Percentiles rank a stretch among this genome's conserved stretches.
Evolutionary conservation across 2,113 vertebrate genomes (phyloP).

Genomic region (Nansenia antarctica): DNA sequence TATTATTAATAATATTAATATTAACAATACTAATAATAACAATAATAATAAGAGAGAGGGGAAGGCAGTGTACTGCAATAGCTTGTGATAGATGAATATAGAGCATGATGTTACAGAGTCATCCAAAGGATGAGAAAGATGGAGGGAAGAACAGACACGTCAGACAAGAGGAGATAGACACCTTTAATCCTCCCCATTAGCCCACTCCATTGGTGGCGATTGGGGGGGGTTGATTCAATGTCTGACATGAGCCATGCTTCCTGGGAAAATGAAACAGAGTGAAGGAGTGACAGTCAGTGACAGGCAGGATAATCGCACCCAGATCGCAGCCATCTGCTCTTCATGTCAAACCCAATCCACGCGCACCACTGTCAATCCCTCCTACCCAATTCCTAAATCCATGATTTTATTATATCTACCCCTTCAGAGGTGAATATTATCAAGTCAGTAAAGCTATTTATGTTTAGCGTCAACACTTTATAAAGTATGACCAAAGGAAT

Average conservation of each 20-base stretch:
- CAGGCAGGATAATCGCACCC: conserved; percentile 72
- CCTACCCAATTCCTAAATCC: conserved; percentile 80
- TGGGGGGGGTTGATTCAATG: conserved; percentile 57
- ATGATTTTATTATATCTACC: no score
- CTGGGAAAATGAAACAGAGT: conserved; percentile 73
- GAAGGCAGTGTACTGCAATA: not conserved
- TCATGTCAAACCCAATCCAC: conserved; percentile 74
- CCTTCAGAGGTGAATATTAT: no score
- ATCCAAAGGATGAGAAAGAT: not conserved
- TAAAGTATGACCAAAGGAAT: no score
- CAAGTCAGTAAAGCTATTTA: no score
- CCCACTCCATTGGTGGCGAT: conserved; percentile 57
- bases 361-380: conserved; percentile 68
- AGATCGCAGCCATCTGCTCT: conserved; percentile 82
- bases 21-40: no score
- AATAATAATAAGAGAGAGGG: not conserved
- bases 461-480: no score
- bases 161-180: conserved; percentile 19
- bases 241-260: conserved; percentile 65
- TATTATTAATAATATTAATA: no score
- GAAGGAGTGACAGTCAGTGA: conserved; percentile 74
- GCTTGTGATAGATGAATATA: not conserved
- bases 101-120: not conserved
- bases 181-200: conserved; percentile 69
- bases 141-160: conserved; percentile 13